phyloP scores from a whole-genome alignment of 2,797 vertebrate genomes.

The Silurus lanzhouensis region DNA sequence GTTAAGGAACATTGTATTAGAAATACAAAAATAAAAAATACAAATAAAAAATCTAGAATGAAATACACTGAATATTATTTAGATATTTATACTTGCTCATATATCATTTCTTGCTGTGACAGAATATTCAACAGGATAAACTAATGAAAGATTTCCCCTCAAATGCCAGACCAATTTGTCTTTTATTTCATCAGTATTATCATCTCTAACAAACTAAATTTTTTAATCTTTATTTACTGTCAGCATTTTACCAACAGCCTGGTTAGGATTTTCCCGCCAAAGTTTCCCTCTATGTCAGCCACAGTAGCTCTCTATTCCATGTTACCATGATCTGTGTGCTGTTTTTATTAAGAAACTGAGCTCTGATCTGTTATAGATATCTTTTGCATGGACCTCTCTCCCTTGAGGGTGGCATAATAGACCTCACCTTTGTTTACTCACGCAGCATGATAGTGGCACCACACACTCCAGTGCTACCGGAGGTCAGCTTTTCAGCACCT shows the following conservation, averaged over 20 bases:
- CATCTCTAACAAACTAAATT: background rate
- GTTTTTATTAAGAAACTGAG: conserved; percentile 12
- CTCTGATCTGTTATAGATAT: conserved; percentile 18
- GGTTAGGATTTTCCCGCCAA: background rate
- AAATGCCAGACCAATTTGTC: background rate
- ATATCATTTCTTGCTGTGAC: background rate
- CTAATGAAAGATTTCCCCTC: background rate
- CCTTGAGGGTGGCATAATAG: conserved; percentile 47
- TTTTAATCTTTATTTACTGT: background rate
- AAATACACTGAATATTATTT: background rate
- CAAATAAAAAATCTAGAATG: background rate
- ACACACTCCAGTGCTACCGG: conserved; percentile 66
- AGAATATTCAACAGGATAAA: background rate
- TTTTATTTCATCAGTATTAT: background rate
- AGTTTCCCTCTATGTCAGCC: background rate
- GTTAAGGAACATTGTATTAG: background rate
- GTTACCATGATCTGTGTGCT: conserved; percentile 4
- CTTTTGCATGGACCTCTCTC: background rate
- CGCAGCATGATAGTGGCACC: conserved; percentile 70
- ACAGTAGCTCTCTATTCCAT: background rate
- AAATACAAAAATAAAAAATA: background rate
- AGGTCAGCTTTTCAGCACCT: conserved; percentile 84
- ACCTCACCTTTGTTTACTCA: conserved; percentile 65
- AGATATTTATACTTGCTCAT: background rate
- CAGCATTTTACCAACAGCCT: conserved; percentile 2